phyloP scores from a whole-genome alignment of 2,888 invertebrate genomes.

The Ochlodes sylvanus region DNA sequence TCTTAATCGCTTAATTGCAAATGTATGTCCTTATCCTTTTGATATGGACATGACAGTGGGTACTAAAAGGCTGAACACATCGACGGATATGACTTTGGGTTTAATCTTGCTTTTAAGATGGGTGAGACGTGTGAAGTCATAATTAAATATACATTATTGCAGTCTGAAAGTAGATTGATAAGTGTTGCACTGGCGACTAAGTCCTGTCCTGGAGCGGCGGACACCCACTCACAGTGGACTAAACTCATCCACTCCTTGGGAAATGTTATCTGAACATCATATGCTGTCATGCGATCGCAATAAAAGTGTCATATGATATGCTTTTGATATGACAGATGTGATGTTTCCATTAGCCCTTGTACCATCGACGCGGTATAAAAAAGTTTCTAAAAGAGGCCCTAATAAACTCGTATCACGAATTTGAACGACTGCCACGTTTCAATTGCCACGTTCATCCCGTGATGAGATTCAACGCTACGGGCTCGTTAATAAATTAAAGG shows the following conservation, averaged over 20 bases:
- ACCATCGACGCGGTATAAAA: constrained; percentile 69
- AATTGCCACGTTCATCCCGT: constrained; percentile 54
- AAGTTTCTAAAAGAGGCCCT: constrained; percentile 61
- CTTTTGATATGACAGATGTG: constrained; percentile 76
- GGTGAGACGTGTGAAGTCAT: constrained; percentile 46
- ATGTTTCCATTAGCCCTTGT: constrained; percentile 76
- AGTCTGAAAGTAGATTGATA: constrained; percentile 28
- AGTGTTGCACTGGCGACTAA: constrained; percentile 17
- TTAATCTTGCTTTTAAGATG: constrained; percentile 22
- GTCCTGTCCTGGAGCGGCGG: constrained; percentile 18
- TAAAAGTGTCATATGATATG: constrained; percentile 78
- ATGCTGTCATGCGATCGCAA: constrained; percentile 67
- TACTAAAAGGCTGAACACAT: constrained; percentile 35
- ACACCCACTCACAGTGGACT: constrained; percentile 43
- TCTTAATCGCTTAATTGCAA: constrained; percentile 32
- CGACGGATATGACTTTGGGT: constrained; percentile 24
- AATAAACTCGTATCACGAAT: constrained; percentile 65
- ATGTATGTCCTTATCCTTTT: constrained; percentile 34
- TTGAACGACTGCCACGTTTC: constrained; percentile 56
- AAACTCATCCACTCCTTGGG: constrained; percentile 51
- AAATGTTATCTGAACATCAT: constrained; percentile 66
- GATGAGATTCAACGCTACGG: constrained; percentile 55
- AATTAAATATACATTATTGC: constrained; percentile 51
- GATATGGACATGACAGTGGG: constrained; percentile 33
- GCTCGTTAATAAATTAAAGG: constrained; percentile 79